Evolutionary conservation across 2,888 invertebrate species (phyloP).

Genomic region (Caenorhabditis afra): DNA sequence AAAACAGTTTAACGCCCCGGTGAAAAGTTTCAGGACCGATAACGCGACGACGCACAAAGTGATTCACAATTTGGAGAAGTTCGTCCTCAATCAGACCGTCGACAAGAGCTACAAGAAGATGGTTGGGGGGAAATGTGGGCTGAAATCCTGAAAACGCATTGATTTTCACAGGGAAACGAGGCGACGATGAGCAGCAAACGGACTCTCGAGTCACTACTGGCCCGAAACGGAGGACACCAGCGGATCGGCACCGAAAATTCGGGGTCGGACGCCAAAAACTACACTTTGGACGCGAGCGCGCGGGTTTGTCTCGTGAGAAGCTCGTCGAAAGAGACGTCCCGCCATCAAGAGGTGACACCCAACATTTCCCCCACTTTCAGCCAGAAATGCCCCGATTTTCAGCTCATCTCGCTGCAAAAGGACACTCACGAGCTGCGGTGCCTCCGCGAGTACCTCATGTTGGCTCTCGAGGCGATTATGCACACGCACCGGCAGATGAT

Average conservation of each 20-base stretch:
- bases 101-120: conserved; percentile 50
- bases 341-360: conserved; percentile 38
- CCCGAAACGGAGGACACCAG: conserved; percentile 54
- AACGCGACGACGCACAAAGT: conserved; percentile 37
- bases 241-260: conserved; percentile 12
- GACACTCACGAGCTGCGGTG: conserved; percentile 49
- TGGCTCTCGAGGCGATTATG: conserved; percentile 49
- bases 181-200: conserved; percentile 48
- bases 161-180: conserved; percentile 39
- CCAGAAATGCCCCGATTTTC: background rate
- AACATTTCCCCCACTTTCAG: background rate
- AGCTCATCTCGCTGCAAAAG: conserved; percentile 38
- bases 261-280: conserved; percentile 38
- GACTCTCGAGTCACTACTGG: conserved; percentile 45
- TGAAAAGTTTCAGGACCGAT: conserved; percentile 42
- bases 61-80: conserved; percentile 33
- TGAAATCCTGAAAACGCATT: background rate
- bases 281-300: conserved; percentile 53
- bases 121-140: conserved; percentile 3
- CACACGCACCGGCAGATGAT: conserved; percentile 54
- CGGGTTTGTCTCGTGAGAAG: conserved; percentile 53
- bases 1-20: background rate
- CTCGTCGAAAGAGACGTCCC: conserved; percentile 21
- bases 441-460: conserved; percentile 50
- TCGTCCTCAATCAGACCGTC: conserved; percentile 28